Evolutionary conservation across 2,888 invertebrate genomes (phyloP).

Genomic region (Rhagonycha fulva): DNA sequence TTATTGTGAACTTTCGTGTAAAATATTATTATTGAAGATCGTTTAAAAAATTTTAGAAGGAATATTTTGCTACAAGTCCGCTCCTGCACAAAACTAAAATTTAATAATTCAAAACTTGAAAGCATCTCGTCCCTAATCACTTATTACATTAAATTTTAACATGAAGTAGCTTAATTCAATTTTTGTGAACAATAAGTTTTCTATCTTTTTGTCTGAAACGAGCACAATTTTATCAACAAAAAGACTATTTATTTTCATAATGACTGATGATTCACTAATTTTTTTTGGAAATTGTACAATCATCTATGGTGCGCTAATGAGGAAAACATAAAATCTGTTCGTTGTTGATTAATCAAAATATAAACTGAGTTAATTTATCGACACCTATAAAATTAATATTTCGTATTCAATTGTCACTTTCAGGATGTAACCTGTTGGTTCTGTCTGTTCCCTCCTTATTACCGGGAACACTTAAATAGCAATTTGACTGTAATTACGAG

Average conservation of each 20-base stretch:
- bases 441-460: neutral
- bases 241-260: too few species aligned
- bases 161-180: too few species aligned
- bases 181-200: too few species aligned
- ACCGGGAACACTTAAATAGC: neutral
- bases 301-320: neutral
- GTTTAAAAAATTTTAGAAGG: too few species aligned
- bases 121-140: too few species aligned
- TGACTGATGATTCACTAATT: neutral
- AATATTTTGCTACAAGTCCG: too few species aligned
- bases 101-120: too few species aligned
- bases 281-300: neutral
- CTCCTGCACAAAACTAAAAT: too few species aligned
- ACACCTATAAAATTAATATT: neutral
- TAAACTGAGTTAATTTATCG: neutral
- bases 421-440: neutral
- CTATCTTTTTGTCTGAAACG: neutral
- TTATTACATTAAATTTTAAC: too few species aligned
- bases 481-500: neutral
- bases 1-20: too few species aligned
- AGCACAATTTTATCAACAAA: too few species aligned
- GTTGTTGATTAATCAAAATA: neutral
- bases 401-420: neutral
- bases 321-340: neutral
- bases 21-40: too few species aligned